Evolutionary conservation across 2,888 invertebrate species (phyloP).

Genomic region (Spilarctia lutea): DNA sequence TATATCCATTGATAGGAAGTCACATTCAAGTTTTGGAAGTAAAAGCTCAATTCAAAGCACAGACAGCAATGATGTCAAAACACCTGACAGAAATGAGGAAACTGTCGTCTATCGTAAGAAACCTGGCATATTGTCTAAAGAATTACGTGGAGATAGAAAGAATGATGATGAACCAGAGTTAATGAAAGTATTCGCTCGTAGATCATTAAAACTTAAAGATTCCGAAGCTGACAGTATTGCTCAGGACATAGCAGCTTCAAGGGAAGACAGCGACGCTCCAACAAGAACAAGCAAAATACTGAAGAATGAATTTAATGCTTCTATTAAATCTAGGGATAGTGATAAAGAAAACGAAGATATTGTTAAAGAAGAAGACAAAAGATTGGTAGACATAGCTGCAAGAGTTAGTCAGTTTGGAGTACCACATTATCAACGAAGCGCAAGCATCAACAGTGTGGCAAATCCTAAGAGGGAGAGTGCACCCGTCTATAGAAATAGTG

Average conservation of each 20-base stretch:
- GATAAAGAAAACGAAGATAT: slow-evolving; percentile 90
- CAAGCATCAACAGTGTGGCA: slow-evolving; percentile 77
- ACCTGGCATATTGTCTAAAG: slow-evolving; percentile 76
- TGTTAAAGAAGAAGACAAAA: slow-evolving; percentile 69
- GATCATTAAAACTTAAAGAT: slow-evolving; percentile 93
- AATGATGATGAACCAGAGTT: slow-evolving; percentile 92
- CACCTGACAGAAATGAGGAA: slow-evolving; percentile 78
- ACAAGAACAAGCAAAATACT: slow-evolving; percentile 71
- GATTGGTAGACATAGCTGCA: slow-evolving; percentile 78
- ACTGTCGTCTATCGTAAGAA: slow-evolving; percentile 87
- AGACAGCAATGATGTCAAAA: slow-evolving; percentile 77
- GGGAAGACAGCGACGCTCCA: slow-evolving; percentile 67
- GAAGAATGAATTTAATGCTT: slow-evolving; percentile 83
- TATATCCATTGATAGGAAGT: slow-evolving; percentile 80
- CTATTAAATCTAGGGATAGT: slow-evolving; percentile 88
- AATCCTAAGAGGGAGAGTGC: slow-evolving; percentile 79
- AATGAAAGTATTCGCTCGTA: slow-evolving; percentile 93
- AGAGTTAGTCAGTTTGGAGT: slow-evolving; percentile 80
- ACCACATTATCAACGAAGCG: slow-evolving; percentile 79
- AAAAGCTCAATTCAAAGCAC: slow-evolving; percentile 82
- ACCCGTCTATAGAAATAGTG: slow-evolving; percentile 72
- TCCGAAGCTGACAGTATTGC: slow-evolving; percentile 87
- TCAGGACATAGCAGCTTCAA: slow-evolving; percentile 84
- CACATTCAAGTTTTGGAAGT: slow-evolving; percentile 82
- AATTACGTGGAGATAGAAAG: slow-evolving; percentile 75